Evolutionary conservation across 2,888 invertebrate species (phyloP).

Genomic region (Xanthorhoe designata): DNA sequence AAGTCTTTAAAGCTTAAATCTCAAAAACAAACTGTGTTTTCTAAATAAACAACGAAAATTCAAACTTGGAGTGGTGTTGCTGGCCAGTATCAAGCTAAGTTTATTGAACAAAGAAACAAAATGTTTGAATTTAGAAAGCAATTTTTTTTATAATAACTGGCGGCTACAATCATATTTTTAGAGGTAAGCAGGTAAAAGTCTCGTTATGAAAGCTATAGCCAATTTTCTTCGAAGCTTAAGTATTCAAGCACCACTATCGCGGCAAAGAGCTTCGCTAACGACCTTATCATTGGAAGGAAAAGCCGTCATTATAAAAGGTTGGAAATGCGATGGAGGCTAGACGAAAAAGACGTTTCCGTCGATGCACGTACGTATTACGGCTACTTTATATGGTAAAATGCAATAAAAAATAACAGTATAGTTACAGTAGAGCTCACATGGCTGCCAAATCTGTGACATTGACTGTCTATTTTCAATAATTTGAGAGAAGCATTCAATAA

Average conservation of each 20-base stretch:
- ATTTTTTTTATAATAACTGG: neutral
- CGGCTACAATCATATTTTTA: neutral
- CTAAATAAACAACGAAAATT: no score
- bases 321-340: conserved; percentile 73
- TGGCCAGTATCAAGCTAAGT: neutral
- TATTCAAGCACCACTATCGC: conserved; percentile 31
- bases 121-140: neutral
- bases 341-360: conserved; percentile 79
- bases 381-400: conserved; percentile 4
- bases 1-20: no score
- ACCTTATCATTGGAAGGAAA: conserved; percentile 76
- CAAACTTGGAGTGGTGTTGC: neutral
- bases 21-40: no score
- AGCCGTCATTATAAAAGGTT: conserved; percentile 69
- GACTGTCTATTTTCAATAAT: no score
- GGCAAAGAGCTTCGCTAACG: conserved; percentile 65
- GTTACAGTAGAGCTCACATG: no score
- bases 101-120: neutral
- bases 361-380: conserved; percentile 50
- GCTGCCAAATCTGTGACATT: no score
- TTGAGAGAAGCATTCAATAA: no score
- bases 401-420: no score
- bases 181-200: conserved; percentile 5
- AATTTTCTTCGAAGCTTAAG: conserved; percentile 20
- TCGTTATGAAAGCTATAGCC: conserved; percentile 20